These are phyloP conservation scores for Poeciliopsis paucimaculata DNA, from an alignment of 2,797 vertebrate species.

Conservation along the genomic window DNA sequence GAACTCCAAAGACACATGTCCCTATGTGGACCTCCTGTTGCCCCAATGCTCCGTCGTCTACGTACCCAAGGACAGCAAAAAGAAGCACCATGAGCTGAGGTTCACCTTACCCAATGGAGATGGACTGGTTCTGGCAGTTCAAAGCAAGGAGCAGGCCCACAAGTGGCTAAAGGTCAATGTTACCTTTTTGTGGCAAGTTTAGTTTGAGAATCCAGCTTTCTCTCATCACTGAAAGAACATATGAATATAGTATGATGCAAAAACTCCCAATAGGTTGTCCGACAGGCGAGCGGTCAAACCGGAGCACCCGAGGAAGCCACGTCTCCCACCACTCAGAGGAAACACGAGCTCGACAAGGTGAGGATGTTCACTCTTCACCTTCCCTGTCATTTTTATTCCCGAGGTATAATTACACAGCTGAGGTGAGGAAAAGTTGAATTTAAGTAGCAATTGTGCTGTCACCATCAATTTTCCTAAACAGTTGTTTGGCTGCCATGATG, in stretches of 20 bases:
- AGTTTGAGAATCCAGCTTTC: neutral
- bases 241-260: neutral
- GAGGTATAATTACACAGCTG: conserved; percentile 29
- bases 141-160: conserved; percentile 96
- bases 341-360: conserved; percentile 93
- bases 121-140: conserved; percentile 90
- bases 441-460: conserved; percentile 63
- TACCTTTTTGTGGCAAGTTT: neutral
- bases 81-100: conserved; percentile 95
- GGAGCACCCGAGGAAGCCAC: conserved; percentile 78
- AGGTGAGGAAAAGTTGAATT: conserved; percentile 46
- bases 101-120: conserved; percentile 91
- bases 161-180: conserved; percentile 90
- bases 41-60: conserved; percentile 88
- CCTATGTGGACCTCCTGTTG: conserved; percentile 89
- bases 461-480: conserved; percentile 55
- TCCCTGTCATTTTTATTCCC: neutral
- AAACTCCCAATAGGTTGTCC: conserved; percentile 84
- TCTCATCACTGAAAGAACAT: neutral
- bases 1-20: conserved; percentile 92
- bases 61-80: conserved; percentile 90
- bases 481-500: conserved; percentile 18
- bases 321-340: conserved; percentile 86
- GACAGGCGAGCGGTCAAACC: conserved; percentile 84
- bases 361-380: conserved; percentile 13